Percentiles rank a stretch among this genome's conserved stretches.
phyloP scores from a whole-genome alignment of 2,797 vertebrate genomes.

The Microctenopoma stevenorrisi region DNA sequence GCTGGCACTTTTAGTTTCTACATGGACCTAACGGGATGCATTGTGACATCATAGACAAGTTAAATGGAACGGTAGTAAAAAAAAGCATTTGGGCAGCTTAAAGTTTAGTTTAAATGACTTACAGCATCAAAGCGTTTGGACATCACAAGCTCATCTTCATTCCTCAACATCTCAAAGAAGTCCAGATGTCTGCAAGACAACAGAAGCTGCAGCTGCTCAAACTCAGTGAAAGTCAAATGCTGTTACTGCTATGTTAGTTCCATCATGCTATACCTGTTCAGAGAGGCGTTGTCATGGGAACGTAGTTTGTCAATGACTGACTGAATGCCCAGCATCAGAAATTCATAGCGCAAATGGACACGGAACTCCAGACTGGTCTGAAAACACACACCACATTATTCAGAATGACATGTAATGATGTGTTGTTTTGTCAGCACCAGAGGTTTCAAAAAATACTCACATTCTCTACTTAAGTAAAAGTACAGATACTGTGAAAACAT shows the following conservation, averaged over 20 bases:
- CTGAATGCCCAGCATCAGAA: slow-evolving; percentile 97
- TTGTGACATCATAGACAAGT: too few species aligned
- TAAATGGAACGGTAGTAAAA: too few species aligned
- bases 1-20: slow-evolving; percentile 94
- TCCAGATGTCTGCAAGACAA: slow-evolving; percentile 90
- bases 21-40: slow-evolving; percentile 84
- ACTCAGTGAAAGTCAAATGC: neutral
- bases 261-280: slow-evolving; percentile 86
- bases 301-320: slow-evolving; percentile 94
- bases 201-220: rapidly evolving
- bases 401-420: too few species aligned
- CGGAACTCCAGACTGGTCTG: slow-evolving; percentile 95
- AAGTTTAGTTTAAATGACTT: slow-evolving; percentile 22
- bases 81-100: neutral
- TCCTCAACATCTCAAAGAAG: slow-evolving; percentile 95
- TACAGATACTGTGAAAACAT: too few species aligned
- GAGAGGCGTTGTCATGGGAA: slow-evolving; percentile 91
- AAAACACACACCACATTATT: slow-evolving; percentile 16
- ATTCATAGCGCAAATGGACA: slow-evolving; percentile 94
- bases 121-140: slow-evolving; percentile 93
- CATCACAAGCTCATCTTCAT: slow-evolving; percentile 92
- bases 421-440: too few species aligned
- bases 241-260: neutral
- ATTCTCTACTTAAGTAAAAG: too few species aligned
- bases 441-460: too few species aligned